Conservation (phyloP, 2,797 vertebrate genomes). For the Lates japonicus region DNA sequence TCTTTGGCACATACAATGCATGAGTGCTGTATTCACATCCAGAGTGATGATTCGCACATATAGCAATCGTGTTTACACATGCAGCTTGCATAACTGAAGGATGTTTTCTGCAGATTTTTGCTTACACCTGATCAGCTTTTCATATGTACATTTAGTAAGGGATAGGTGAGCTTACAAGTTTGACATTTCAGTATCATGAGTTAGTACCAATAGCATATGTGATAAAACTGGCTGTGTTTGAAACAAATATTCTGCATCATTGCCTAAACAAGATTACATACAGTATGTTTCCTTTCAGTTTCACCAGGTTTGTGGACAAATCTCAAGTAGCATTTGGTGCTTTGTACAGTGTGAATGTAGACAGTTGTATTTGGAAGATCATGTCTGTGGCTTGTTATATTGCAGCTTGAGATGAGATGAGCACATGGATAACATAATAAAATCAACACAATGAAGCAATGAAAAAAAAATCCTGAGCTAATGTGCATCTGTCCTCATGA, state of each 20-base stretch:
- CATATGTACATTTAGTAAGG: not conserved
- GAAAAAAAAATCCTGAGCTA: not conserved
- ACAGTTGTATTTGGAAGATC: too few relatives aligned
- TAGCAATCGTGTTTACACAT: not conserved
- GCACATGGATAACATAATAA: not conserved
- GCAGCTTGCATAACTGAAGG: not conserved
- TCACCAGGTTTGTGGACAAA: not conserved
- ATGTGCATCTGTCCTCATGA: constrained; percentile 4
- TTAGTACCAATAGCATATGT: too few relatives aligned
- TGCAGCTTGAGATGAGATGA: not conserved
- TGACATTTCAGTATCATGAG: not conserved
- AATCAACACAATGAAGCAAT: not conserved
- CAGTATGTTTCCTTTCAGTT: not conserved
- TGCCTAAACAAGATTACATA: not conserved
- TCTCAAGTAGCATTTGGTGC: not conserved
- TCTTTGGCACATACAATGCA: constrained; percentile 79
- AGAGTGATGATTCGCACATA: not conserved
- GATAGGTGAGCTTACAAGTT: not conserved
- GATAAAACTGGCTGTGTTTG: not conserved
- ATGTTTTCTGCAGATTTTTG: not conserved
- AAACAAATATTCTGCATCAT: not conserved
- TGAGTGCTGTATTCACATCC: not conserved
- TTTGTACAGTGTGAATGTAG: not conserved
- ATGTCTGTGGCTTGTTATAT: not conserved
- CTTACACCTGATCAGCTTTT: not conserved